Evolutionary conservation across 2,113 vertebrate species (phyloP), one percentile per base, ranked within the genome.

Genomic region (Rhagologus leucostigma): DNA sequence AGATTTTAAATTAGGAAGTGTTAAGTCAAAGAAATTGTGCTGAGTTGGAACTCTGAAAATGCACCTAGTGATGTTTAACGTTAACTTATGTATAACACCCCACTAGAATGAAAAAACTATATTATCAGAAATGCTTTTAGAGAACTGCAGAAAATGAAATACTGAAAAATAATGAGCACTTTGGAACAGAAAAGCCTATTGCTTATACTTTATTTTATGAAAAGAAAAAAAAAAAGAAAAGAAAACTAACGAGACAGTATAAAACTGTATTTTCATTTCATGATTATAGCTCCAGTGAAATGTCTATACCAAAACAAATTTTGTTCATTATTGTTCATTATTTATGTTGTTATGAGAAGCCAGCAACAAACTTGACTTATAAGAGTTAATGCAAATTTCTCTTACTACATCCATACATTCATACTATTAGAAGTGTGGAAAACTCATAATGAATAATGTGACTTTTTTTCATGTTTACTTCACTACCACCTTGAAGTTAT

Each of bases 301-400:
- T 60, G 79, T 52, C 88, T 86, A 92, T 95, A 84, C 30, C 41
- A 90, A 95, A 93, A 90, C 47, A 96, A 84, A 93, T 90, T 86
- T 90, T 57, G 11, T 86, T 92, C 88, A 95, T 97, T 96, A 90
- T 41, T 90, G 53, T 87, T 97, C 85, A 94, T 92, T 93, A 95
- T 95, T 97, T 95, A 95, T 93, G 83, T 85, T 90, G 53, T 90
- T 94, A 80, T 81, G 68, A 80, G 76, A 95, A 88, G 67, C 26
- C 68, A 92, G 80, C 47, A 84, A 55, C 65, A 71, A 94, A 93
- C 71, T 52, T 94, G 60, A 68, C 62, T 90, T 86, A 22, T 17
- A 93, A 86, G 59, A 32, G 60, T 77, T 86, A 92, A 94, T 88
- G 83, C 42, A 94, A 92, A 93, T 95, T 76, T 71, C 33, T 84